Evolutionary conservation across 2,888 invertebrate genomes (phyloP), one percentile per base, ranked within the genome.

Genomic region (Tachystola acroxantha): DNA sequence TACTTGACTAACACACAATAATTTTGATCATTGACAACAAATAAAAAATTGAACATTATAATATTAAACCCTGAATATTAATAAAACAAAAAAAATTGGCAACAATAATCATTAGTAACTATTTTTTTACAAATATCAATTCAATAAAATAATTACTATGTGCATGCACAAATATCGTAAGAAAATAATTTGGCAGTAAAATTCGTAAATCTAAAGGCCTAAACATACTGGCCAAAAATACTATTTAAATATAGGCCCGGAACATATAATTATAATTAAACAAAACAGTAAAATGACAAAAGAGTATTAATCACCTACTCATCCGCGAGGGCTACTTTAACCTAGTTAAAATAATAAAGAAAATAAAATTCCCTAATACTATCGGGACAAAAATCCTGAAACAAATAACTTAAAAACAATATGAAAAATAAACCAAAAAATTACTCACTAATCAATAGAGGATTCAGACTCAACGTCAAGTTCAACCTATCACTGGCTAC

Each of bases 141-240:
- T 80, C 73, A 84, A 80, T 82, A 81, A 82, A 85, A 85, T 85
- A 84, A 85, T 84, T 81, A 81, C 79, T 74, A 81, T 81, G 82
- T 84, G 82, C 81, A 85, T 80, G 81, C 85, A 82, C 85, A 84
- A 84, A 82, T 81, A 82, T 79, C 68, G 81, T 85, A 85, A 78
- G 82, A 85, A 86, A 85, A 85, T 82, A 86, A 86, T 84, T 86
- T 86, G 86, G 86, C 86, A 86, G 86, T 86, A 86, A 86, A 85
- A 73, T 85, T 85, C 85, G 81, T 86, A 85, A 78, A 61, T 75
- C 80, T 85, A 85, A 80, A 82, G 84, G 84, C 85, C 84, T 73
- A 76, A 75, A 78, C 78, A 78, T 71, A 78, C 74, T 75, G 84
- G 82, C 85, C 85, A 78, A 82, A 63, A 84, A 84, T 80, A 84